phyloP scores from a whole-genome alignment of 2,113 vertebrate species.

The Micronisus gabar region DNA sequence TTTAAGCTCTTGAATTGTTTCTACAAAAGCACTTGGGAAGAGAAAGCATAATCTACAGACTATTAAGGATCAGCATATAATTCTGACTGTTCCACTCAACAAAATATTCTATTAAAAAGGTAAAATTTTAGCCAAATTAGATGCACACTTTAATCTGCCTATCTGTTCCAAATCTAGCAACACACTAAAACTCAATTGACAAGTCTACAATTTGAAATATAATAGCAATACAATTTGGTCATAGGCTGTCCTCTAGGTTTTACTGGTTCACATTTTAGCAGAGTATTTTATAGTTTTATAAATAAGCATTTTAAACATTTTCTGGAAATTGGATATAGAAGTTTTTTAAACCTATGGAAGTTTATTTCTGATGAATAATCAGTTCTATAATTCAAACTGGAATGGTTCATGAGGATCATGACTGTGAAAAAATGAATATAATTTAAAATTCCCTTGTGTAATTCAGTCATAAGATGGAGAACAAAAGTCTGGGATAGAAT shows the following conservation, averaged over 20 bases:
- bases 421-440: not conserved
- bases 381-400: not conserved
- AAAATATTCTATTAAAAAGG: not conserved
- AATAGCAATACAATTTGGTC: not conserved
- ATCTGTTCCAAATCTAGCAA: not conserved
- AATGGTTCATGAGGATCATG: not conserved
- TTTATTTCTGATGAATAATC: not conserved
- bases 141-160: not conserved
- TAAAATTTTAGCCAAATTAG: not conserved
- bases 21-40: not conserved
- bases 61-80: not conserved
- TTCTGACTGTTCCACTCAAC: not conserved
- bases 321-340: not conserved
- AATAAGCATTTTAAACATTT: not conserved
- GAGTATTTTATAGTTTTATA: not conserved
- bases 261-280: not conserved
- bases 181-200: not conserved
- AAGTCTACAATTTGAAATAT: not conserved
- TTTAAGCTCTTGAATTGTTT: not conserved
- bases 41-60: not conserved
- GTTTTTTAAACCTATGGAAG: not conserved
- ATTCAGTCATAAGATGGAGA: not conserved
- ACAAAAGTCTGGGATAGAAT: not conserved
- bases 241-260: not conserved
- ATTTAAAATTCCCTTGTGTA: not conserved